Evolutionary conservation across 2,797 vertebrate genomes (phyloP), one percentile per base, ranked within the genome.

Genomic region (Tokudaia tokunoshimensis): DNA sequence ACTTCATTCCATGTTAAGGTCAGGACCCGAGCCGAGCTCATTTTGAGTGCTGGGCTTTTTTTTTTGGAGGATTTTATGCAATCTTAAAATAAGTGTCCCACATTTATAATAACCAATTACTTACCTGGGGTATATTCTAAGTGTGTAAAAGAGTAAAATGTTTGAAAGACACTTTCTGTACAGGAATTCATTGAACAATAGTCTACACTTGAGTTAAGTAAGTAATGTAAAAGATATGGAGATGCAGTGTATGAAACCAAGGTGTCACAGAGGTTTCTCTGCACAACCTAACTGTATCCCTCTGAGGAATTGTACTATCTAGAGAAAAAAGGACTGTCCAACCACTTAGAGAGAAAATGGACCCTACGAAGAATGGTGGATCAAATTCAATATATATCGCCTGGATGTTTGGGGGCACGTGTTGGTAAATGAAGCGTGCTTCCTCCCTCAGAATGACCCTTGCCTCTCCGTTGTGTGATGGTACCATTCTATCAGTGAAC

Each of bases 361-460:
- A 3, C 55, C 80, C n/a, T 47, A 8, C 44, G 19, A 44, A n/a
- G 7, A 10, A 19, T 1, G 1, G 11, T 0, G 41, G 26, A 41
- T 72, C 31, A 31, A 67, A 65, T 0, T 4, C 57, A 44, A 2
- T 0, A 37, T 9, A 0, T 1, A 7, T 12, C 15, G 1, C 1
- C 0, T 7, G 4, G 11, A 6, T 10, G 20, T 34, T 1, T 55
- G 31, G 72, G 59, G 59, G 5, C 1, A 6, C 11, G 14, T 44
- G 24, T 1, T 17, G 82, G 57, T 47, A 79, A 63, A 24, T 3
- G 20, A 2, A 72, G 8, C 1, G 0, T 7, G 31, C 41, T 19
- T 3, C 29, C 20, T 19, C 15, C 57, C 2, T 65, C 52, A 11
- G 37, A 10, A 0, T 37, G 8, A 50, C n/a, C 59, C 63, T 26